Base-by-base conservation (phyloP, 2,888 invertebrate genomes). In the Caenorhabditis imperialis region DNA sequence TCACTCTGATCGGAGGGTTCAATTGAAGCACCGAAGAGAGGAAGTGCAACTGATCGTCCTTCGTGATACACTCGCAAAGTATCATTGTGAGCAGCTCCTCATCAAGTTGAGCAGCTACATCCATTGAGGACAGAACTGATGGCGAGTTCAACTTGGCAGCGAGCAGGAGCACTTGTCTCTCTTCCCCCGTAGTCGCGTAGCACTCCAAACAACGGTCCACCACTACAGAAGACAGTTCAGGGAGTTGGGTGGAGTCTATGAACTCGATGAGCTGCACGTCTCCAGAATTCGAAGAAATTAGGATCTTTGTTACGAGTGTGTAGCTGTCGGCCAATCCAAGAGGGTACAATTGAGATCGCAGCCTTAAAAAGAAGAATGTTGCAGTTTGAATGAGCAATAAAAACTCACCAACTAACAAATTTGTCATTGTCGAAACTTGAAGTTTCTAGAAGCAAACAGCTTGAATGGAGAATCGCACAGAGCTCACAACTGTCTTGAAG, bases 401-500 rank as follows among this genome's bases (percentile, higher is more conserved):
- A n/a, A 65, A 50, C 48, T 47, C 74, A 57, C 84, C 85, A 85
- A 16, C 51, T 55, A 14, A 79, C 54, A 67, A 85, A 85, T 12
- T 70, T 69, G 20, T 74, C 62, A 47, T 84, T 79, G n/a, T 81
- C 79, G 48, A 85, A 85, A 18, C 62, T 71, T 4, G 82, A 58
- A 53, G 79, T 78, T 37, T 79, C 71, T 37, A 79, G 81, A 22
- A 86, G 79, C n/a, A 82, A 65, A 53, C 77, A 74, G 18, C 80
- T 78, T 18, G 75, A 78, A 48, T 79, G 78, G 7, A 86, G 76
- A 7, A 85, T 60, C 3, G 81, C 81, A 60, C 86, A 86, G 12
- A 86, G 54, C 61, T 86, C 86, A 65, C 84, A 85, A 35, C 79
- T 80, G 61, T 86, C 86, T 78, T 86, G 69, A 14, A 83, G 67